A percentile compares a stretch with the other conserved stretches of the same genome.
These are phyloP conservation scores for Corella eumyota DNA, from an alignment of 23 tunicate species.

Conservation along the genomic window DNA sequence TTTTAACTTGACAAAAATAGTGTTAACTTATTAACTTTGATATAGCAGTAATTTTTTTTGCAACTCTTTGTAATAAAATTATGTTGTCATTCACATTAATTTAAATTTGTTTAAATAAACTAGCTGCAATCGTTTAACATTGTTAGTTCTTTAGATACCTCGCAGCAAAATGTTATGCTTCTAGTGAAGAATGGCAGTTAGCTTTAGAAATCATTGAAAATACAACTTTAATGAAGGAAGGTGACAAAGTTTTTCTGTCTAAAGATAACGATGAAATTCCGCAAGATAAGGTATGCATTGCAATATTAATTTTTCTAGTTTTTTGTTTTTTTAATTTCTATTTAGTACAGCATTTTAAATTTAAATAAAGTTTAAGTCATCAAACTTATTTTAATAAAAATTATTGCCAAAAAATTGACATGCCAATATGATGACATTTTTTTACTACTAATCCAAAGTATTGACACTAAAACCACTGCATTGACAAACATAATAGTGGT, in stretches of 20 bases:
- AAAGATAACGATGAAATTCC: slow-evolving; percentile 59
- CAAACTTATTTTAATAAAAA: too few species aligned
- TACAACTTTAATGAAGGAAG: slow-evolving; percentile 2
- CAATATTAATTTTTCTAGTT: neutral
- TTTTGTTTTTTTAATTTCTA: neutral
- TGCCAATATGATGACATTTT: too few species aligned
- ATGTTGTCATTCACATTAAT: too few species aligned
- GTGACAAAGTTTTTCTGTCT: slow-evolving; percentile 1
- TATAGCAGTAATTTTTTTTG: too few species aligned
- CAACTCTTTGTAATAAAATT: too few species aligned
- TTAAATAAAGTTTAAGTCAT: too few species aligned
- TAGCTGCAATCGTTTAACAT: neutral
- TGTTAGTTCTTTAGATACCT: slow-evolving; percentile 25
- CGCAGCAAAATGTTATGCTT: slow-evolving; percentile 75
- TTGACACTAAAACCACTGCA: too few species aligned
- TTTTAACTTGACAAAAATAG: neutral
- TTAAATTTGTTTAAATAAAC: too few species aligned
- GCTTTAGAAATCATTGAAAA: slow-evolving; percentile 73
- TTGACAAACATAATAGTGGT: too few species aligned
- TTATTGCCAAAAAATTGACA: too few species aligned
- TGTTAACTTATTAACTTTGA: neutral
- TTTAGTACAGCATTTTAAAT: neutral
- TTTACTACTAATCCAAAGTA: too few species aligned
- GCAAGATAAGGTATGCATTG: slow-evolving; percentile 48
- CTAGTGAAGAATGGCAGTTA: slow-evolving; percentile 58